These are phyloP conservation scores for Sylvietta virens DNA, from an alignment of 2,113 vertebrate genomes.

Conservation along the genomic window DNA sequence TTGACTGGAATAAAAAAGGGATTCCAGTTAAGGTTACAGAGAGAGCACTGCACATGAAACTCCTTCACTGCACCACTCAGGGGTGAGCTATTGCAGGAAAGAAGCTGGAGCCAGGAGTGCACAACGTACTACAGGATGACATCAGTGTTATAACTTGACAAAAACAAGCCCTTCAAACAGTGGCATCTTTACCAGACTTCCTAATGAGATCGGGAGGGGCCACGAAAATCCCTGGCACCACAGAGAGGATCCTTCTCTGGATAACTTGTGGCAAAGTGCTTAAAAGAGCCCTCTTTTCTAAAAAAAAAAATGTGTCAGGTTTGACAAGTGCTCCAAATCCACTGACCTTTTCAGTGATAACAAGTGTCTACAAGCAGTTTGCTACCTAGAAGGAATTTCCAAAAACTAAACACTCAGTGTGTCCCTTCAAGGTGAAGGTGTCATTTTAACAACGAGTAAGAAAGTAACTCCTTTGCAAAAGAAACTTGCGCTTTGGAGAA, in stretches of 20 bases:
- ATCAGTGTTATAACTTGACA: not conserved
- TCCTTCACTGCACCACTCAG: not conserved
- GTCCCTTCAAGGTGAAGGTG: not conserved
- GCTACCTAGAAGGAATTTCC: not conserved
- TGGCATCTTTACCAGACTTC: not conserved
- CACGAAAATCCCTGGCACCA: not conserved
- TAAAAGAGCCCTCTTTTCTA: not conserved
- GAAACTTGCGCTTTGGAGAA: not conserved
- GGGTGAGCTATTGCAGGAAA: not conserved
- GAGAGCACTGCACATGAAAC: not conserved
- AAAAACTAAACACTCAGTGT: not conserved
- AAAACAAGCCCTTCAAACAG: not conserved
- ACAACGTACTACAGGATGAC: not conserved
- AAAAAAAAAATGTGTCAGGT: not conserved
- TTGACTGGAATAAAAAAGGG: not conserved
- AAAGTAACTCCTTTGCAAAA: not conserved
- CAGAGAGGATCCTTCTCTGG: accelerated
- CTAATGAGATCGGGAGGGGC: not conserved
- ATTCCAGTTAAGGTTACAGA: not conserved
- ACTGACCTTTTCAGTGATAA: not conserved
- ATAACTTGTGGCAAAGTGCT: not conserved
- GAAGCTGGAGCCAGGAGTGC: not conserved
- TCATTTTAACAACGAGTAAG: not conserved
- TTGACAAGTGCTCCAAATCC: not conserved
- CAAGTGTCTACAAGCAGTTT: not conserved